Percentiles rank a stretch among this genome's conserved stretches.
These are phyloP conservation scores for Acanthis flammea DNA, from an alignment of 2,797 vertebrate genomes.

Conservation along the genomic window DNA sequence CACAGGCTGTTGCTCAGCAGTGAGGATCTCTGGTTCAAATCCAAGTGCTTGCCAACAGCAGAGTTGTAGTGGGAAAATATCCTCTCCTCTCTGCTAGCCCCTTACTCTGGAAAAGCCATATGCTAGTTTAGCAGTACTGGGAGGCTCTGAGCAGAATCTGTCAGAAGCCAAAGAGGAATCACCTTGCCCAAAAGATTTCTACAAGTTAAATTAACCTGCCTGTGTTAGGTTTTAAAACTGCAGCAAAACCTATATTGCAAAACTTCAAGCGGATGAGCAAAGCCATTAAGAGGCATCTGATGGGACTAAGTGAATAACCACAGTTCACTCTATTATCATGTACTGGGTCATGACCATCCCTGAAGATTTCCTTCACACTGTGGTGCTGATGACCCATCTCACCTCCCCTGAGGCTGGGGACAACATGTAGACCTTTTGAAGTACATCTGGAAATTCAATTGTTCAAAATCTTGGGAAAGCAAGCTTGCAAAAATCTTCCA, in stretches of 20 bases:
- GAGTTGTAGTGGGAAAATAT: neutral
- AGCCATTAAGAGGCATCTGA: neutral
- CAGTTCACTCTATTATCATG: fast-evolving
- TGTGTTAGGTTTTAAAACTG: neutral
- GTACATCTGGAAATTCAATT: neutral
- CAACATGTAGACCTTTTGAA: neutral
- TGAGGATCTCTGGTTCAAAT: slow-evolving; percentile 12
- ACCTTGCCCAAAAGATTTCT: neutral
- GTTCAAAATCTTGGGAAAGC: neutral
- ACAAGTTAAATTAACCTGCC: neutral
- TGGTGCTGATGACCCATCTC: neutral
- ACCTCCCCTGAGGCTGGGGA: neutral
- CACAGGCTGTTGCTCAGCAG: slow-evolving; percentile 15
- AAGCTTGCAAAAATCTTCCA: neutral
- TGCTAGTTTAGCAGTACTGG: neutral
- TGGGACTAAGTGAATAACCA: neutral
- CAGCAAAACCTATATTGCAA: neutral
- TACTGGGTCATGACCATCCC: neutral
- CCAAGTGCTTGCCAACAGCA: neutral
- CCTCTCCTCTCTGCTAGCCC: neutral
- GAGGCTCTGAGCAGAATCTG: neutral
- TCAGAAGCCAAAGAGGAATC: slow-evolving; percentile 1
- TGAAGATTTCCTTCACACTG: neutral
- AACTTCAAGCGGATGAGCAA: neutral
- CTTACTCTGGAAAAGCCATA: neutral